Base-by-base conservation (phyloP, 2,888 invertebrate genomes). In the Aproaerema taeniolella region DNA sequence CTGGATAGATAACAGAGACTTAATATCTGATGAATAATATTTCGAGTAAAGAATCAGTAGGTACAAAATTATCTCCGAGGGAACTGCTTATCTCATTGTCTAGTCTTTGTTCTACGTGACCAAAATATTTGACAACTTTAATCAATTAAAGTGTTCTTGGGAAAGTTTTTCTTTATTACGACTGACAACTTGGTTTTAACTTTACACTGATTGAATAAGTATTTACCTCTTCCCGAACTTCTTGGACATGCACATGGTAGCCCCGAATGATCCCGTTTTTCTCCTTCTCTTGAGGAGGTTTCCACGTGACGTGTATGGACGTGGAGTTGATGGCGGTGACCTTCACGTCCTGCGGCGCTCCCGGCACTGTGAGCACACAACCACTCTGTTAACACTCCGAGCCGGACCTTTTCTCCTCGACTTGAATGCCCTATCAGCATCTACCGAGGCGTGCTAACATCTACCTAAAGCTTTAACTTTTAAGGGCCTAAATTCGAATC, bases 221-320 rank as follows among this genome's bases (percentile, higher is more conserved):
- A 13, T 68, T 66, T 72, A 95, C 95, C 90, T 95, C 94, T 68
- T 94, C 93, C 64, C 93, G 91, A 32, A 94, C 90, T 88, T 97
- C 96, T 75, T 97, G 96, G 1, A 96, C 94, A 71, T 97, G 96
- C 41, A 99, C 95, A 73, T 98, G 98, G 82, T 98, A 99, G 15
- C 98, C 98, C 45, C 97, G 90, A 54, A 99, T 97, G 52, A 98
- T 93, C 32, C 98, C 98, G 70, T 98, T 97, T 48, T 95, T 92
- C 61, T 98, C 97, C 63, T 95, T 95, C 55, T 94, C 93, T 44
- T 91, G 89, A 0, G 99, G 99, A 5, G 96, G 94, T 66, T 95
- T 94, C 99, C 99, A 99, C 46, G 92, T 91, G 37, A 99, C 96
- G 73, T 93, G 93, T 53, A 99, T 93, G 25, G 97, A 92, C n/a